Percentiles rank a stretch among this genome's conserved stretches.
Conservation (phyloP, 2,113 vertebrate species). For the Nerophis lumbriciformis region DNA sequence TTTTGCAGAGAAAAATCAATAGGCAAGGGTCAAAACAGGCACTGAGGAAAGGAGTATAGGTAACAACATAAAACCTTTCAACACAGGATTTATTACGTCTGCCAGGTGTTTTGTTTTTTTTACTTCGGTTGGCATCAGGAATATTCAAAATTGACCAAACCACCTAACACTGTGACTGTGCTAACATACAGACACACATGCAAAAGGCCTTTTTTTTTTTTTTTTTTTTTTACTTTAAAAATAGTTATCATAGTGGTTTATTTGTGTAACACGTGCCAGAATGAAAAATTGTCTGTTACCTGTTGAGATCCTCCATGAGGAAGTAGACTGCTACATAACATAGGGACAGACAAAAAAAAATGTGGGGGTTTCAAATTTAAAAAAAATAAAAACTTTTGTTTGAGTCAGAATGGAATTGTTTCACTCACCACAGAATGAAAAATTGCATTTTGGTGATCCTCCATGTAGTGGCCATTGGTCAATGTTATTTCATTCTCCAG, state of each 20-base stretch:
- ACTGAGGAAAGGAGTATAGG: constrained; percentile 40
- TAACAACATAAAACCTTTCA: constrained; percentile 48
- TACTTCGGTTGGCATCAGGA: background rate
- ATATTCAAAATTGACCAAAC: background rate
- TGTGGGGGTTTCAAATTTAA: too few species aligned
- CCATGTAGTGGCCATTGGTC: too few species aligned
- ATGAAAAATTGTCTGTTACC: too few species aligned
- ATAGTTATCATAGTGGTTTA: too few species aligned
- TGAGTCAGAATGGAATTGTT: background rate
- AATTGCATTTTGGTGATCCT: background rate
- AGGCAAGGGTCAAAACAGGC: constrained; percentile 49
- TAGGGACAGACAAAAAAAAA: too few species aligned
- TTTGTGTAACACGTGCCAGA: too few species aligned
- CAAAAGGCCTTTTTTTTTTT: too few species aligned
- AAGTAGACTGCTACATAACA: background rate
- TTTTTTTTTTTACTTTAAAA: too few species aligned
- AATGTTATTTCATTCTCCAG: too few species aligned
- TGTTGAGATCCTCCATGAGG: background rate
- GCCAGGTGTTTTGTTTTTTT: background rate
- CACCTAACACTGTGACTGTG: too few species aligned
- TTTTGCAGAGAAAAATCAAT: constrained; percentile 59
- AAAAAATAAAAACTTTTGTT: background rate
- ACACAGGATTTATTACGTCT: constrained; percentile 27
- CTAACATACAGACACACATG: too few species aligned
- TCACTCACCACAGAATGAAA: background rate